Evolutionary conservation across 2,113 vertebrate genomes (phyloP).

Genomic region (Nycticorax nycticorax): DNA sequence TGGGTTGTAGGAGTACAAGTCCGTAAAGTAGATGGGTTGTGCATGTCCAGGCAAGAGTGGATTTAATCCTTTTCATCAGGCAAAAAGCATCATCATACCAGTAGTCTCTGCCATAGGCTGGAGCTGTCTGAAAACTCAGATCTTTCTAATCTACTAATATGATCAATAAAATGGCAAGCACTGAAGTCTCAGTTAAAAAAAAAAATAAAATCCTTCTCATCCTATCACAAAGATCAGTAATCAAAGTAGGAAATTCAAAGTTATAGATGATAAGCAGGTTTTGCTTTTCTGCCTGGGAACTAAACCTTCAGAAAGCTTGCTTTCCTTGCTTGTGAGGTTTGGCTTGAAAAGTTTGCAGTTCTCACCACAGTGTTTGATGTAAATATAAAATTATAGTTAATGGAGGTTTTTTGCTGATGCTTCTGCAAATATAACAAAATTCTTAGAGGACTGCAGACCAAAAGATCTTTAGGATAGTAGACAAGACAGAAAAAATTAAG

Average conservation of each 20-base stretch:
- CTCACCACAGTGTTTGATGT: neutral
- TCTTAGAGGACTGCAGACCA: neutral
- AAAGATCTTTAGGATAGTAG: neutral
- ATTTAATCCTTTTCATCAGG: neutral
- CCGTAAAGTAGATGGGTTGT: neutral
- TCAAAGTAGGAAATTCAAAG: neutral
- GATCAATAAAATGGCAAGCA: neutral
- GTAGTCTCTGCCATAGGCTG: neutral
- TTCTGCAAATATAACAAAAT: neutral
- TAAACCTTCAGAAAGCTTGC: neutral
- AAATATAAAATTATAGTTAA: neutral
- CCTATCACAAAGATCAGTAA: neutral
- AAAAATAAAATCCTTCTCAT: neutral
- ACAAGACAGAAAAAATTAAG: neutral
- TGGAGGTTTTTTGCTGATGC: neutral
- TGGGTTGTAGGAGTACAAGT: neutral
- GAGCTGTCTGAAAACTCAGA: neutral
- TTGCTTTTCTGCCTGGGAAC: neutral
- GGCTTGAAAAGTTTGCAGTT: neutral
- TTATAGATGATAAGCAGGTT: neutral
- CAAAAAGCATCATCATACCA: neutral
- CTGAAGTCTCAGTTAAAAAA: neutral
- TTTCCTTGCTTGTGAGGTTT: neutral
- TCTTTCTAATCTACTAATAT: neutral
- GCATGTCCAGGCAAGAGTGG: neutral